Conservation (phyloP, 92 coral and sea anemone species). For the Siderastrea radians region DNA sequence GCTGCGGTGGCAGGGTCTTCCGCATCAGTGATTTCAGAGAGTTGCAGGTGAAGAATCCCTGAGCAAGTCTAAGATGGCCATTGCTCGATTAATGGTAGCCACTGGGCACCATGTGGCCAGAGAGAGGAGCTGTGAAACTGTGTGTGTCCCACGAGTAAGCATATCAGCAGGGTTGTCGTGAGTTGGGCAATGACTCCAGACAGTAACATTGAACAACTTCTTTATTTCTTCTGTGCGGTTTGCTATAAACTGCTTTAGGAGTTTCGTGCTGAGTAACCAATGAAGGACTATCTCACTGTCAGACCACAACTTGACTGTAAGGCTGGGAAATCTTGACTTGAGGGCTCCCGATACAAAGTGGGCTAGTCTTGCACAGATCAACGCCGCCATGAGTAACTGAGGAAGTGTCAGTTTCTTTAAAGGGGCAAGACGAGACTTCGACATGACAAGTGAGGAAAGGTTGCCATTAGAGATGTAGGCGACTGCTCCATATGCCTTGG, state of each 20-base stretch:
- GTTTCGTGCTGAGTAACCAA: constrained; percentile 35
- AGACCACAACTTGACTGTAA: constrained; percentile 24
- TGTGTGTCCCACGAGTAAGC: constrained; percentile 48
- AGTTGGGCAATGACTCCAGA: constrained; percentile 64
- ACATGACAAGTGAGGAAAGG: constrained; percentile 57
- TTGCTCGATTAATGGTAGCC: constrained; percentile 42
- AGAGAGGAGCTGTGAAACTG: constrained; percentile 32
- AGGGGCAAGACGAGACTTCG: constrained; percentile 32
- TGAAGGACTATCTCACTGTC: constrained; percentile 49
- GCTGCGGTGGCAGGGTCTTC: too few species aligned
- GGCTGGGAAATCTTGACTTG: constrained; percentile 11
- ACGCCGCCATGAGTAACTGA: constrained; percentile 41
- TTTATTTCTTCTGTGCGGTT: constrained; percentile 52
- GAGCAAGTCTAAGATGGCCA: constrained; percentile 45
- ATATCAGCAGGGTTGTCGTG: constrained; percentile 60
- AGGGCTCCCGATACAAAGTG: constrained; percentile 11
- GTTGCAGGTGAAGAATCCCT: background rate
- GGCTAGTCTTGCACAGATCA: constrained; percentile 48
- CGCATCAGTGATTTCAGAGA: background rate
- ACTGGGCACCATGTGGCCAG: constrained; percentile 57
- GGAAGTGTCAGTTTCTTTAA: constrained; percentile 18
- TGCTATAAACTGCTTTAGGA: constrained; percentile 21
- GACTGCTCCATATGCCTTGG: constrained; percentile 73
- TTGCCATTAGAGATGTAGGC: constrained; percentile 50
- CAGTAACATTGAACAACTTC: constrained; percentile 17